These are phyloP conservation scores for Resseliella maxima DNA, from an alignment of 2,888 invertebrate genomes.

Conservation along the genomic window DNA sequence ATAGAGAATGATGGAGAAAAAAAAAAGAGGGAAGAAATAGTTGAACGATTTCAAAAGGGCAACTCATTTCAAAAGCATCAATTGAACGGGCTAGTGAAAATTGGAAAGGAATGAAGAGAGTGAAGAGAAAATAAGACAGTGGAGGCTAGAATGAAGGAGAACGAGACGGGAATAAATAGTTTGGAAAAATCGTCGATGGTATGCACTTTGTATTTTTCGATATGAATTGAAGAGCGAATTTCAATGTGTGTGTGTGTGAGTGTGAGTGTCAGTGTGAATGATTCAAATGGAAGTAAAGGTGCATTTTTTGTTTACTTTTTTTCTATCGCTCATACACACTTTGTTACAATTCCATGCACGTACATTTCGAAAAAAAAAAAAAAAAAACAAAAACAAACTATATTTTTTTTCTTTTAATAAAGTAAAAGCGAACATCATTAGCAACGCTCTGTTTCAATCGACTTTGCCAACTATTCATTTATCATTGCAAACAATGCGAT, in stretches of 20 bases:
- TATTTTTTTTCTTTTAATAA: neutral
- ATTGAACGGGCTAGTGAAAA: neutral
- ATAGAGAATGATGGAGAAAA: neutral
- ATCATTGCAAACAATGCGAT: neutral
- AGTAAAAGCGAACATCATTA: slow-evolving; percentile 41
- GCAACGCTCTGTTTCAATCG: neutral
- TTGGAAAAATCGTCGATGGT: too few relatives aligned
- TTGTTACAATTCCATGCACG: slow-evolving; percentile 19
- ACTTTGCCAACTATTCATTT: neutral
- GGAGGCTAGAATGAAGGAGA: too few relatives aligned
- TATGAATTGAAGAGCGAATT: slow-evolving; percentile 10
- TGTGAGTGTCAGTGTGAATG: neutral
- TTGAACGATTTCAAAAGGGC: slow-evolving; percentile 25
- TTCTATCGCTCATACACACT: neutral
- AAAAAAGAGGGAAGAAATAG: neutral
- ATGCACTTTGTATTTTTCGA: slow-evolving; percentile 3
- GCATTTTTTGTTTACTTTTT: neutral
- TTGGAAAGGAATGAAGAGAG: neutral
- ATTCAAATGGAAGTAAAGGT: neutral
- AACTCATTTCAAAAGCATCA: neutral
- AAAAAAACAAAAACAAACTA: too few relatives aligned
- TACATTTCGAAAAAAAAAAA: too few relatives aligned
- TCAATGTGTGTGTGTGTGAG: neutral
- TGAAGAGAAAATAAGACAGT: too few relatives aligned
- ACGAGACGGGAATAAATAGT: too few relatives aligned